These are phyloP conservation scores for Esox masquinongy DNA, from an alignment of 2,797 vertebrate genomes.

Conservation along the genomic window DNA sequence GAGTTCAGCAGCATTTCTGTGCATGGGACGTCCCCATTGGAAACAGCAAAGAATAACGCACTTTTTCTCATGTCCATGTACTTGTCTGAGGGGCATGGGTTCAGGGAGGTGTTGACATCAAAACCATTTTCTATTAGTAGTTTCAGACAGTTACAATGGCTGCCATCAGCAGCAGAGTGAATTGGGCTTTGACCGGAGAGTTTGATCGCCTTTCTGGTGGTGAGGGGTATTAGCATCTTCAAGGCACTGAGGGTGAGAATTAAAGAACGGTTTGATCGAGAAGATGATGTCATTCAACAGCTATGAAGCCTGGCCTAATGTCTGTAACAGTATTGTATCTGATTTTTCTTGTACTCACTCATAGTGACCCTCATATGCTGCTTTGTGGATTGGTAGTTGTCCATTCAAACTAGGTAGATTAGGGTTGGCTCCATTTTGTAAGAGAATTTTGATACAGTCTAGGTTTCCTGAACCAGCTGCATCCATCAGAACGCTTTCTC, in stretches of 20 bases:
- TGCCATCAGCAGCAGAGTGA: constrained; percentile 82
- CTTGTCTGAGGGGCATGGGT: constrained; percentile 75
- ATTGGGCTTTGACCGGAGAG: constrained; percentile 77
- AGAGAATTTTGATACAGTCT: constrained; percentile 80
- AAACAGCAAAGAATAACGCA: constrained; percentile 80
- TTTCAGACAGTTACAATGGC: constrained; percentile 80
- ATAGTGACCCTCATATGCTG: constrained; percentile 83
- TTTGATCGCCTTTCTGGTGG: constrained; percentile 77
- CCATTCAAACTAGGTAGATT: constrained; percentile 78
- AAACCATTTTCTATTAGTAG: constrained; percentile 79
- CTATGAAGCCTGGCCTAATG: neutral
- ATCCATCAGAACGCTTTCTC: constrained; percentile 80
- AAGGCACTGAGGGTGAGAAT: constrained; percentile 66
- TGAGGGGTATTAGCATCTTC: constrained; percentile 84
- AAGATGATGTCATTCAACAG: neutral
- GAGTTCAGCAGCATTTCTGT: constrained; percentile 77
- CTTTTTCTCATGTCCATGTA: constrained; percentile 79
- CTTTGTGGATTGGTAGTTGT: constrained; percentile 85
- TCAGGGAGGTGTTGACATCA: constrained; percentile 75
- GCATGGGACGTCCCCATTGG: constrained; percentile 80
- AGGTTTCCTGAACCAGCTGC: constrained; percentile 82
- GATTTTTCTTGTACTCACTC: constrained; percentile 72
- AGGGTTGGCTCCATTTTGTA: constrained; percentile 84
- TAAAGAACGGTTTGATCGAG: constrained; percentile 1
- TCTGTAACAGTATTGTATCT: no score